phyloP scores from a whole-genome alignment of 2,888 invertebrate species.

The Cremastobaeus sp. region DNA sequence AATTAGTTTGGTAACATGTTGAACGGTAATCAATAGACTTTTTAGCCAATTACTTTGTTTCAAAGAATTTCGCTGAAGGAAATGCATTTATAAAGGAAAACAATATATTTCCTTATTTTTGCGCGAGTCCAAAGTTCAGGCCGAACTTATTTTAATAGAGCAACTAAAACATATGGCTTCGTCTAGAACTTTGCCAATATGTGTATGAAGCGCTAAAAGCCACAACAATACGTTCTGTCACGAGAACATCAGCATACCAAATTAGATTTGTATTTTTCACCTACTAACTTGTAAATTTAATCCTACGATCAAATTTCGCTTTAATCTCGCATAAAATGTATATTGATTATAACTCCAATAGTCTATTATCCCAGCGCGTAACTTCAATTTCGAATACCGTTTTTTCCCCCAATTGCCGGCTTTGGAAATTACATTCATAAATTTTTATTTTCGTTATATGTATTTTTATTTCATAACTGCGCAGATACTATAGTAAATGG shows the following conservation, averaged over 20 bases:
- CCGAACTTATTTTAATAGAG: conserved; percentile 11
- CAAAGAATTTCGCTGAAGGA: too few species aligned
- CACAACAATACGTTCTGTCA: conserved; percentile 53
- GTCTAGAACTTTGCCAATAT: conserved; percentile 63
- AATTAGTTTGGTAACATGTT: too few species aligned
- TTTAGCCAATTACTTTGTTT: too few species aligned
- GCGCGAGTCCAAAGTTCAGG: conserved; percentile 34
- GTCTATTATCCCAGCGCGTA: not conserved
- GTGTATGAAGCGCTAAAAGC: conserved; percentile 48
- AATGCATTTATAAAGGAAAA: too few species aligned
- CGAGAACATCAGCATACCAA: conserved; percentile 59
- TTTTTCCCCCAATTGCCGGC: too few species aligned
- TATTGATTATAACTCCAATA: too few species aligned
- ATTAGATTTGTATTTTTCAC: conserved; percentile 58
- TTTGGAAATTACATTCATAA: too few species aligned
- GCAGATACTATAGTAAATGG: too few species aligned
- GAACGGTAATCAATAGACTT: too few species aligned
- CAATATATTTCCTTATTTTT: conserved; percentile 29
- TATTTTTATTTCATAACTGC: too few species aligned
- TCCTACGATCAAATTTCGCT: conserved; percentile 23
- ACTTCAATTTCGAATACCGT: too few species aligned
- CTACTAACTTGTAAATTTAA: conserved; percentile 27
- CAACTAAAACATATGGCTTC: conserved; percentile 35
- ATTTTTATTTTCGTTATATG: too few species aligned
- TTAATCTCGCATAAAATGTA: conserved; percentile 1